Base-by-base conservation (phyloP, 1,140 invertebrate species). In the Drosophila murphyi region DNA sequence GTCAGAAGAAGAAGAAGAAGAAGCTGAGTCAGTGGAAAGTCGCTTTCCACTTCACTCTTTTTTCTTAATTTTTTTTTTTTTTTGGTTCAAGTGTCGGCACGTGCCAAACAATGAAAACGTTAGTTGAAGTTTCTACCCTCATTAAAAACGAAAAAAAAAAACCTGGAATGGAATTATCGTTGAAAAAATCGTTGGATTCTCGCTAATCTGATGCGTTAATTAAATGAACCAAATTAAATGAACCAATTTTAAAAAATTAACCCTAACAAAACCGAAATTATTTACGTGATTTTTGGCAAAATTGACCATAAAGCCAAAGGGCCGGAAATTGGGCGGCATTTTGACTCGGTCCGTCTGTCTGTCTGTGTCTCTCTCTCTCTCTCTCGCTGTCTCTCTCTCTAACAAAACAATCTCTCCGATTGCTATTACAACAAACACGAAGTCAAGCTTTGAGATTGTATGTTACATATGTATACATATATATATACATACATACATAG, bases 51-150 rank as follows among this genome's bases (percentile, higher is more conserved):
- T 55, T 39, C 43, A 60, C 54, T 57, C 50, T 3, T 31, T 5
- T 32, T 45, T 47, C 39, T 47, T 55, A 47, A 7, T 48, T 72
- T 39, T 32, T 28, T 50, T 51, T 39, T 37, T 62, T 55, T 76
- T 80, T 72, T 71, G 57, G 72, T 79, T 86, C 52, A 86, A 86
- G 82, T 86, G 82, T 63, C 41, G 45, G 82, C 79, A 74, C 82
- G 82, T 86, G 82, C 87, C 82, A 82, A 87, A 87, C 82, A 86
- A 86, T 76, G 52, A 12, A 47, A 70, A 70, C 64, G 63, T 60
- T 43, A 48, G 47, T 55, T 39, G 45, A 56, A 63, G 37, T 50
- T 68, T 60, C 37, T 12, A 41, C n/a, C 10, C 45, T 37, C 3
- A 35, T 55, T 67, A 39, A 28, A 47, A 48, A 45, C 3, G 3